A percentile compares a stretch with the other conserved stretches of the same genome.
phyloP scores from a whole-genome alignment of 30 jellyfish, hydroid and myxozoan genomes.

The Mastigias papua region DNA sequence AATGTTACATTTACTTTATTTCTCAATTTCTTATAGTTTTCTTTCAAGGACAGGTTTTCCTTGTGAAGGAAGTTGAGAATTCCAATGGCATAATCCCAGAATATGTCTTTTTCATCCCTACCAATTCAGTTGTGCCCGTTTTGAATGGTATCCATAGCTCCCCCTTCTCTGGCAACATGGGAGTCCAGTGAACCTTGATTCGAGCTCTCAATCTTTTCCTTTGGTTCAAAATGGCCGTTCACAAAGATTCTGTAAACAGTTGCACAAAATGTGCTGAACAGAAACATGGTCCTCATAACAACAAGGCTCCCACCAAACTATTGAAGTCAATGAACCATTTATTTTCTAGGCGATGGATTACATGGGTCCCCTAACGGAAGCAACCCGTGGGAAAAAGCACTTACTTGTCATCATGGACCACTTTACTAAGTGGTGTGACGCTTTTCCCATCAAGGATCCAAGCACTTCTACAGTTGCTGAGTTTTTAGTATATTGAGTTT shows the following conservation, averaged over 20 bases:
- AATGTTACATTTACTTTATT: too few species aligned
- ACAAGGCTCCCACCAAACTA: conserved; percentile 58
- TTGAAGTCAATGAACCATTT: conserved; percentile 62
- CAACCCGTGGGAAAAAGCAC: conserved; percentile 73
- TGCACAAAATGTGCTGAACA: conserved; percentile 59
- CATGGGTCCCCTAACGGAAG: conserved; percentile 71
- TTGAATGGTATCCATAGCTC: conserved; percentile 56
- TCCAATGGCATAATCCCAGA: conserved; percentile 9
- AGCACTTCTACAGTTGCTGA: conserved; percentile 61
- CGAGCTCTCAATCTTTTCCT: conserved; percentile 39
- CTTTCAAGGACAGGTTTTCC: too few species aligned
- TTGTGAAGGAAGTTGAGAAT: conserved; percentile 2
- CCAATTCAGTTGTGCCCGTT: conserved; percentile 9
- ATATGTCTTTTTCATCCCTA: conserved; percentile 46
- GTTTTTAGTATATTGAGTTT: conserved; percentile 20
- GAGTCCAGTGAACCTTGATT: conserved; percentile 28
- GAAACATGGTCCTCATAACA: background rate
- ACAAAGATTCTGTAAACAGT: conserved; percentile 1
- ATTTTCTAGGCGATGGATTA: conserved; percentile 52
- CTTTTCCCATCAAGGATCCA: conserved; percentile 19
- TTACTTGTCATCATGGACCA: conserved; percentile 67
- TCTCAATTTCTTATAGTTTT: too few species aligned
- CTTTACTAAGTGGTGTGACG: conserved; percentile 72
- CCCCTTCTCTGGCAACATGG: conserved; percentile 66
- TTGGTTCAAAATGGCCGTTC: conserved; percentile 54